Evolutionary conservation across 2,888 invertebrate genomes (phyloP).

Genomic region (Euclidia mi): DNA sequence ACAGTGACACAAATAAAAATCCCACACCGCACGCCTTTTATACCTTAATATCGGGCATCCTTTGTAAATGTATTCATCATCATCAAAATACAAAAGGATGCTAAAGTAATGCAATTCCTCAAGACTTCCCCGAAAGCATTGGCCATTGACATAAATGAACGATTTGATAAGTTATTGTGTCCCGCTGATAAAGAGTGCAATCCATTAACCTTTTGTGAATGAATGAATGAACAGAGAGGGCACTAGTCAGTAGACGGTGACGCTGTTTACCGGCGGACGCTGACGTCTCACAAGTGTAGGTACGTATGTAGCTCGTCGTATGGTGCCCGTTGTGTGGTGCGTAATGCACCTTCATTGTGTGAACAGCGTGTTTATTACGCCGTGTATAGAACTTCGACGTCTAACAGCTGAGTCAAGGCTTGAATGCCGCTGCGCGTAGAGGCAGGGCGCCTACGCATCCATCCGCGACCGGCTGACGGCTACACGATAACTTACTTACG

Average conservation of each 20-base stretch:
- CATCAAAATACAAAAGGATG: background rate
- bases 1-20: too few relatives aligned
- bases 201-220: slow-evolving; percentile 4
- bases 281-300: background rate
- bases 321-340: slow-evolving; percentile 19
- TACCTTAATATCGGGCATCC: too few relatives aligned
- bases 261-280: slow-evolving; percentile 2
- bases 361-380: slow-evolving; percentile 4
- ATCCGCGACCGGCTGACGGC: slow-evolving; percentile 52
- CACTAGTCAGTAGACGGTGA: slow-evolving; percentile 4
- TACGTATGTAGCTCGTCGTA: slow-evolving; percentile 9
- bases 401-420: slow-evolving; percentile 33
- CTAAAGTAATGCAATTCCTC: background rate
- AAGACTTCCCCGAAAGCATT: background rate
- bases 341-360: slow-evolving; percentile 35
- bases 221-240: slow-evolving; percentile 2
- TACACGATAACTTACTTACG: slow-evolving; percentile 55
- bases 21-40: too few relatives aligned
- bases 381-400: slow-evolving; percentile 16
- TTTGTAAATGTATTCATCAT: too few relatives aligned
- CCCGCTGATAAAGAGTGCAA: background rate
- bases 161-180: background rate
- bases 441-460: slow-evolving; percentile 68
- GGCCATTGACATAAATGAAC: background rate
- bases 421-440: slow-evolving; percentile 23